Percentiles rank a stretch among this genome's conserved stretches.
These are phyloP conservation scores for Athene noctua DNA, from an alignment of 2,113 vertebrate species.

Conservation along the genomic window DNA sequence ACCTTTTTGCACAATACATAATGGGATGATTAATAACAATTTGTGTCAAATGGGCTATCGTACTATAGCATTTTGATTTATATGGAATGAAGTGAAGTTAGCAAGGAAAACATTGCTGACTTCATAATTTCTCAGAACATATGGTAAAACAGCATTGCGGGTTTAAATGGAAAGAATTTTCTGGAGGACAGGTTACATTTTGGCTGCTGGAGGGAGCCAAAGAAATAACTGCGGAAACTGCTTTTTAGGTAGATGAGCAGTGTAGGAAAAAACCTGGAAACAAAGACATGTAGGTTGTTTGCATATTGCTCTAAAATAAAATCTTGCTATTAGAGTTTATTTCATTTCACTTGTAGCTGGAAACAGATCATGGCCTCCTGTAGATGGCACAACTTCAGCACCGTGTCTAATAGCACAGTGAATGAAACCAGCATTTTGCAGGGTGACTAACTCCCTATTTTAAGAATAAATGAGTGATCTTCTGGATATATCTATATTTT, in stretches of 20 bases:
- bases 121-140: background rate
- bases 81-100: background rate
- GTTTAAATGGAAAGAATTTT: background rate
- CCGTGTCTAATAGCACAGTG: fast-evolving
- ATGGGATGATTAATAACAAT: background rate
- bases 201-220: background rate
- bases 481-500: background rate
- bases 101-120: background rate
- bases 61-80: background rate
- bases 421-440: background rate
- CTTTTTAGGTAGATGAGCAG: background rate
- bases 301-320: background rate
- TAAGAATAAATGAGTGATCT: background rate
- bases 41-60: background rate
- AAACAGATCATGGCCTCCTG: background rate
- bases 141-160: background rate
- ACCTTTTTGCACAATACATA: background rate
- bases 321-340: background rate
- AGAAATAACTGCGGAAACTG: background rate
- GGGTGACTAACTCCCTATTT: background rate
- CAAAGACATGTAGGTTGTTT: background rate
- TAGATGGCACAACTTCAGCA: background rate
- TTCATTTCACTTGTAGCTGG: background rate
- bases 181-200: background rate
- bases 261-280: background rate